Conservation (phyloP, 2,797 vertebrate species). For the Artibeus jamaicensis region DNA sequence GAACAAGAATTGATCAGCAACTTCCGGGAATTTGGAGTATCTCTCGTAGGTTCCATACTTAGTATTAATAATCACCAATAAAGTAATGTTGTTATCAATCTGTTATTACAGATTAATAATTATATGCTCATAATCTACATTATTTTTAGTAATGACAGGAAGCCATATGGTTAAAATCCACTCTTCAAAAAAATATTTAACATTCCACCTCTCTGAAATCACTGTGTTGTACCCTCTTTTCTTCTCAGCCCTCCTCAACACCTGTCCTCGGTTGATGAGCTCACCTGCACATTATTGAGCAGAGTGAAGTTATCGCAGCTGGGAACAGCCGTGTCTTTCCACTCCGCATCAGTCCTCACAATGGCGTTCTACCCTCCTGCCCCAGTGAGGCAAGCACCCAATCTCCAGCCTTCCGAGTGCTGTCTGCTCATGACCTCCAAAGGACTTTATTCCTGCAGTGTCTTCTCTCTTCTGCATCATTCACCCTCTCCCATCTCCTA, state of each 20-base stretch:
- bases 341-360: not conserved
- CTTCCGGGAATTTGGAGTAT: not conserved
- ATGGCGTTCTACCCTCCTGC: not conserved
- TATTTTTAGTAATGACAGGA: not conserved
- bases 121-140: not conserved
- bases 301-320: not conserved
- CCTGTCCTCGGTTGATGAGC: not conserved
- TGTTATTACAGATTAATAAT: not conserved
- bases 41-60: not conserved
- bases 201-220: not conserved
- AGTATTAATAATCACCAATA: not conserved
- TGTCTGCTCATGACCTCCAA: not conserved
- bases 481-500: not conserved
- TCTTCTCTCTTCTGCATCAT: not conserved
- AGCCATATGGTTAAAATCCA: not conserved
- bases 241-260: not conserved
- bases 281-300: not conserved
- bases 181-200: not conserved
- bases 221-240: not conserved
- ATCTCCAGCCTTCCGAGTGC: not conserved
- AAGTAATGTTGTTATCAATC: not conserved
- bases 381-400: not conserved
- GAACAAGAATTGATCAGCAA: not conserved
- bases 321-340: not conserved
- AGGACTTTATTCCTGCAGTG: not conserved